phyloP scores from a whole-genome alignment of 2,888 invertebrate species.

The Drosophila mulleri region DNA sequence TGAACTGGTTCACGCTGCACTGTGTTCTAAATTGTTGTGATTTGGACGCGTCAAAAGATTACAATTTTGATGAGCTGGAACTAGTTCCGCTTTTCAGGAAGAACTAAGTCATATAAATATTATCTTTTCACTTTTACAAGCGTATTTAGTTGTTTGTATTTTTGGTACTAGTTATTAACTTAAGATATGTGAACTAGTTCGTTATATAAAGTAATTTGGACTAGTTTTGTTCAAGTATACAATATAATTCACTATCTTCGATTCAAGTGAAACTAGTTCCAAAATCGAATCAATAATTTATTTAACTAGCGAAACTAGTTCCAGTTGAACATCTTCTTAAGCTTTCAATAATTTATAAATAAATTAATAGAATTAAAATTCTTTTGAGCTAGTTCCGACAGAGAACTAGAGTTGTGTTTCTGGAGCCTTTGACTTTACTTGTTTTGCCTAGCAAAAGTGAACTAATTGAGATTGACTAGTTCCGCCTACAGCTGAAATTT shows the following conservation, averaged over 20 bases:
- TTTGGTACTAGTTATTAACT: conserved; percentile 7
- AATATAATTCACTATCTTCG: not conserved
- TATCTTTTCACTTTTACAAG: not conserved
- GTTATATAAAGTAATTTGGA: not conserved
- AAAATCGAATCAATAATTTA: no score
- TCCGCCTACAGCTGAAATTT: conserved; percentile 3
- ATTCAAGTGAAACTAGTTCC: not conserved
- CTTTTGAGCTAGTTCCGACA: not conserved
- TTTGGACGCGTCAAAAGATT: conserved; percentile 3
- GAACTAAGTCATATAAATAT: not conserved
- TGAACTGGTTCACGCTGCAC: conserved; percentile 21
- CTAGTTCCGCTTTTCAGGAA: conserved; percentile 7
- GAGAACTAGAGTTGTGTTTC: not conserved
- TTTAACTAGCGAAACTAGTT: not conserved
- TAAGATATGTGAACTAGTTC: not conserved
- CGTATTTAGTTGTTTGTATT: not conserved
- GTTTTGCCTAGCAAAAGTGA: not conserved
- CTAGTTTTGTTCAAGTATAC: not conserved
- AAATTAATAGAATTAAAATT: not conserved
- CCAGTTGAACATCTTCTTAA: not conserved
- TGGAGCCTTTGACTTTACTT: not conserved
- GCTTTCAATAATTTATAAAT: not conserved
- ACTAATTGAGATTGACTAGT: conserved; percentile 4
- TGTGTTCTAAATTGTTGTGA: conserved; percentile 4
- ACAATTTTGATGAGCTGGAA: not conserved